phyloP scores from a whole-genome alignment of 2,888 invertebrate species.

The Acronicta alni region DNA sequence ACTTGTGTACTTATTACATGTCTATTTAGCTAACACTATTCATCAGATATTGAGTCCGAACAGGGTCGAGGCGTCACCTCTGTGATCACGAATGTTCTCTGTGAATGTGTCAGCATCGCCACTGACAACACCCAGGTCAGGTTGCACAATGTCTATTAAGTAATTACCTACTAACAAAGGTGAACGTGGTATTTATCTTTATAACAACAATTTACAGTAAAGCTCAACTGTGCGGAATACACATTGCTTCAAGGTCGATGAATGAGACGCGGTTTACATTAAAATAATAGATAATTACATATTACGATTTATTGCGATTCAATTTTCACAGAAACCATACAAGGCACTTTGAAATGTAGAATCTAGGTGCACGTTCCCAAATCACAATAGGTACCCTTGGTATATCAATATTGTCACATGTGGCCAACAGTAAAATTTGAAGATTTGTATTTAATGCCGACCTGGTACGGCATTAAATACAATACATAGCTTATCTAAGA shows the following conservation, averaged over 20 bases:
- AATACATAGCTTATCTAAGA: background rate
- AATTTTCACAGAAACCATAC: no score
- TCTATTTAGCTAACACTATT: conserved; percentile 35
- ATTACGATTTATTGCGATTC: no score
- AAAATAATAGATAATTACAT: no score
- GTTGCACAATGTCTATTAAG: conserved; percentile 56
- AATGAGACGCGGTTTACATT: background rate
- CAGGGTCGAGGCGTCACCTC: conserved; percentile 26
- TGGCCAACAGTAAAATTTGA: no score
- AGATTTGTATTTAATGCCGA: no score
- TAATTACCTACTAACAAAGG: conserved; percentile 55
- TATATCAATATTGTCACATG: no score
- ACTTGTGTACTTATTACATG: conserved; percentile 32
- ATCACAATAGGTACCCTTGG: no score
- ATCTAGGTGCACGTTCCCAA: no score
- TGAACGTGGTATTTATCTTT: conserved; percentile 51
- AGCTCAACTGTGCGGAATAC: conserved; percentile 30
- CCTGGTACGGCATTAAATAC: no score
- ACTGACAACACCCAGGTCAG: conserved; percentile 47
- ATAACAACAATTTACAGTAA: conserved; percentile 38
- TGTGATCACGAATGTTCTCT: conserved; percentile 41
- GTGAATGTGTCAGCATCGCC: conserved; percentile 37
- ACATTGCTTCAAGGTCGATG: conserved; percentile 5
- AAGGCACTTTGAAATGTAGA: no score
- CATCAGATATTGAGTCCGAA: conserved; percentile 40